These are phyloP conservation scores for Vanessa atalanta DNA, from an alignment of 1,140 invertebrate species.

Conservation along the genomic window DNA sequence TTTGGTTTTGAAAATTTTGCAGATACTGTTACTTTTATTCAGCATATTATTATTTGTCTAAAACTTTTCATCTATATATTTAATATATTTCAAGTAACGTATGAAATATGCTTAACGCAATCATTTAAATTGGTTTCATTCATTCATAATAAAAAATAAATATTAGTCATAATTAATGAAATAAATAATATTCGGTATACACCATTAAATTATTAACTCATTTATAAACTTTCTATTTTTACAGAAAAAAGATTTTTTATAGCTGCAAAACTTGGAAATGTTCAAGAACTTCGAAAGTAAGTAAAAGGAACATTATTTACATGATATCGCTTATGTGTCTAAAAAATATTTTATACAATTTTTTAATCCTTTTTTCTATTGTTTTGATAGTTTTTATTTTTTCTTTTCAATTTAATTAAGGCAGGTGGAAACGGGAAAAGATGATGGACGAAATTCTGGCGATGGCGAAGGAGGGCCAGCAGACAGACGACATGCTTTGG, in stretches of 20 bases:
- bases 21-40: too few relatives aligned
- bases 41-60: too few relatives aligned
- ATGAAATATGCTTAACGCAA: too few relatives aligned
- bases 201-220: neutral
- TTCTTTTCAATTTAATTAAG: constrained; percentile 30
- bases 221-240: constrained; percentile 31
- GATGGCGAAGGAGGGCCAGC: constrained; percentile 71
- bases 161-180: too few relatives aligned
- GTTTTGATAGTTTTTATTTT: neutral
- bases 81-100: too few relatives aligned
- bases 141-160: too few relatives aligned
- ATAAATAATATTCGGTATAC: neutral
- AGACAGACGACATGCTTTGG: constrained; percentile 86
- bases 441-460: constrained; percentile 35
- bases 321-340: neutral
- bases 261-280: constrained; percentile 84
- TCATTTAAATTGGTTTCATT: too few relatives aligned
- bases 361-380: neutral
- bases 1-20: too few relatives aligned
- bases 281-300: constrained; percentile 83
- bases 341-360: constrained; percentile 5
- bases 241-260: constrained; percentile 84
- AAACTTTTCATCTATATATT: too few relatives aligned
- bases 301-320: constrained; percentile 22
- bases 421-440: constrained; percentile 48